A percentile compares a stretch with the other conserved stretches of the same genome.
phyloP scores from a whole-genome alignment of 2,888 invertebrate genomes.

The Pseudanteris insignis region DNA sequence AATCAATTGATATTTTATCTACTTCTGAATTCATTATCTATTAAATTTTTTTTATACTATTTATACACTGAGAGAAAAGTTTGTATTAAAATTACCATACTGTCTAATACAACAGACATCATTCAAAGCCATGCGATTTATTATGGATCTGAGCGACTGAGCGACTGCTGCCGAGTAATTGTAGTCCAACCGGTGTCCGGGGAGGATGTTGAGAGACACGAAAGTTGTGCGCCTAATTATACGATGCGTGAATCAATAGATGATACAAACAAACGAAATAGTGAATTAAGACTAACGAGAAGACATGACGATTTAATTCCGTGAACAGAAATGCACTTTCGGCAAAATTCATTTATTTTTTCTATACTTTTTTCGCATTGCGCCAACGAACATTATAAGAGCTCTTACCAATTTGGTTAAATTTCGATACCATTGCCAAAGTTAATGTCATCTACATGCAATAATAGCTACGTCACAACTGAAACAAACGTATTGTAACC shows the following conservation, averaged over 20 bases:
- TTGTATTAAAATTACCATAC: too few species aligned
- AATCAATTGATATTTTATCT: too few species aligned
- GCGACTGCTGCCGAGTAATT: slow-evolving; percentile 5
- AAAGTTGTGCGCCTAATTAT: slow-evolving; percentile 21
- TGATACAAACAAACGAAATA: slow-evolving; percentile 16
- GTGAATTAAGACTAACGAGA: slow-evolving; percentile 35
- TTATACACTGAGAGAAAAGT: too few species aligned
- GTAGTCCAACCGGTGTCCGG: slow-evolving; percentile 9
- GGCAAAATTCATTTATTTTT: slow-evolving; percentile 29
- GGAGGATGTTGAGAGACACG: slow-evolving; percentile 12
- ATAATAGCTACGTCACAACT: slow-evolving; percentile 6
- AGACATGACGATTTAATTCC: slow-evolving; percentile 23
- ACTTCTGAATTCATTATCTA: too few species aligned
- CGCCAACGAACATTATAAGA: slow-evolving; percentile 20
- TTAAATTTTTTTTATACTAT: too few species aligned
- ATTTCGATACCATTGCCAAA: slow-evolving; percentile 54
- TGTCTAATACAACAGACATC: too few species aligned
- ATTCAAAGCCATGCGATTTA: too few species aligned
- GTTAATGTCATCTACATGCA: slow-evolving; percentile 59
- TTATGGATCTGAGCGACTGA: not conserved
- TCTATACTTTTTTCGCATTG: slow-evolving; percentile 29
- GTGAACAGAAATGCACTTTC: slow-evolving; percentile 24
- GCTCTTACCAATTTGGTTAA: slow-evolving; percentile 51
- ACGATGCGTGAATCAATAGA: slow-evolving; percentile 15
- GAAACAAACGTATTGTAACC: too few species aligned